phyloP scores from a whole-genome alignment of 1,140 invertebrate genomes.

The Anoplolepis gracilipes region DNA sequence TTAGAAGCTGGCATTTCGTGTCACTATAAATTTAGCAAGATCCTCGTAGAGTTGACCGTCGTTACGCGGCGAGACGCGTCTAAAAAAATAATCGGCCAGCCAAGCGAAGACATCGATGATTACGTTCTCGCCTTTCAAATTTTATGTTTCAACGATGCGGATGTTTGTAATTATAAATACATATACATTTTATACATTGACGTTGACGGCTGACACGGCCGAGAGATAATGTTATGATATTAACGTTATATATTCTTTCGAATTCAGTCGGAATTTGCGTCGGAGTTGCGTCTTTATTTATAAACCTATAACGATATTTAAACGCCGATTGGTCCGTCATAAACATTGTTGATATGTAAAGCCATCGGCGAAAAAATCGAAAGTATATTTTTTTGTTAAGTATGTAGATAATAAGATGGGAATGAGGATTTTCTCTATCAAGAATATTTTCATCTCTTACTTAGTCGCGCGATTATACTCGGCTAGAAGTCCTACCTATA shows the following conservation, averaged over 20 bases:
- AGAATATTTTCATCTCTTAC: background rate
- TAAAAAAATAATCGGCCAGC: background rate
- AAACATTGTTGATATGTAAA: no score
- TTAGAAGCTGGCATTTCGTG: slow-evolving; percentile 49
- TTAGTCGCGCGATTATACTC: background rate
- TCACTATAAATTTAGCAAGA: slow-evolving; percentile 38
- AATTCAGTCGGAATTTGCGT: no score
- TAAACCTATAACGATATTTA: no score
- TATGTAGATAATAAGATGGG: no score
- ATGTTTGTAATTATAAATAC: no score
- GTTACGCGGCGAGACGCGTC: background rate
- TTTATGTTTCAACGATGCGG: background rate
- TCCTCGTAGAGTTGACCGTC: slow-evolving; percentile 1
- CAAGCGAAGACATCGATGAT: background rate
- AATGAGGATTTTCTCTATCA: background rate
- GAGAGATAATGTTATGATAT: background rate
- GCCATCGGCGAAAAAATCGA: background rate
- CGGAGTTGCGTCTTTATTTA: no score
- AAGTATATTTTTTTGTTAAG: background rate
- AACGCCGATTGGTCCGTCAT: no score
- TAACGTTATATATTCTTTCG: no score
- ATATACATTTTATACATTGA: no score
- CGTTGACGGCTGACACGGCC: background rate
- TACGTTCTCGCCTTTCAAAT: background rate
- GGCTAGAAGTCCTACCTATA: slow-evolving; percentile 3